Conservation (phyloP, 2,113 vertebrate species). For the Petroica traversi region DNA sequence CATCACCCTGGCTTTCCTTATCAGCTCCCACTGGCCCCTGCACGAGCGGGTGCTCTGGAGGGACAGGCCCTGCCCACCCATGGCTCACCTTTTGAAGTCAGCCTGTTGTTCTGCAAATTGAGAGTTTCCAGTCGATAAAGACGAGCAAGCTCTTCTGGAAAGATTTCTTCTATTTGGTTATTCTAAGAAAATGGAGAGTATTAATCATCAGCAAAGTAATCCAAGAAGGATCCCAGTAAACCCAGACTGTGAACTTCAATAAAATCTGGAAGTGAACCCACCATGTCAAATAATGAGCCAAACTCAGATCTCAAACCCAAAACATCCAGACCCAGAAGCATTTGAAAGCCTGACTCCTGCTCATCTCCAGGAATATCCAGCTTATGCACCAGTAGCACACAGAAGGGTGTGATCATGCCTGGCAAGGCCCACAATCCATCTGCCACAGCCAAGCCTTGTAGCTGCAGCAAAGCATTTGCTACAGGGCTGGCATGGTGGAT, state of each 20-base stretch:
- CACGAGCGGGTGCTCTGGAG: not conserved
- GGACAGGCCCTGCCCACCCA: not conserved
- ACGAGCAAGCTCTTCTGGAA: constrained; percentile 84
- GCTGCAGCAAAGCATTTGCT: not conserved
- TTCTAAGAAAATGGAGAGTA: constrained; percentile 76
- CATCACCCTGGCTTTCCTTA: not conserved
- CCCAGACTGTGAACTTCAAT: not conserved
- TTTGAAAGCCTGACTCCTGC: not conserved
- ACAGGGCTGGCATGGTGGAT: not conserved
- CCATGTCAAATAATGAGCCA: not conserved
- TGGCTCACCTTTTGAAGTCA: constrained; percentile 86
- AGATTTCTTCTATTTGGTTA: constrained; percentile 92
- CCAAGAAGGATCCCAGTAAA: not conserved
- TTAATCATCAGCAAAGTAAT: constrained; percentile 45
- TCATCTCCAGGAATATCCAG: not conserved
- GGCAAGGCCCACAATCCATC: not conserved
- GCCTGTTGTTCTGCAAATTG: constrained; percentile 95
- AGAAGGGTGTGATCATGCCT: not conserved
- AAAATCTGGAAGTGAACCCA: not conserved
- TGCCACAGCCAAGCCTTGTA: not conserved
- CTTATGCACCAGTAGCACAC: not conserved
- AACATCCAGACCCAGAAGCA: not conserved
- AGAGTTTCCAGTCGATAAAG: constrained; percentile 90
- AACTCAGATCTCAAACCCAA: not conserved
- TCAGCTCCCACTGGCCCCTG: not conserved